Conservation (phyloP, 2,797 vertebrate species). For the Acomys russatus region DNA sequence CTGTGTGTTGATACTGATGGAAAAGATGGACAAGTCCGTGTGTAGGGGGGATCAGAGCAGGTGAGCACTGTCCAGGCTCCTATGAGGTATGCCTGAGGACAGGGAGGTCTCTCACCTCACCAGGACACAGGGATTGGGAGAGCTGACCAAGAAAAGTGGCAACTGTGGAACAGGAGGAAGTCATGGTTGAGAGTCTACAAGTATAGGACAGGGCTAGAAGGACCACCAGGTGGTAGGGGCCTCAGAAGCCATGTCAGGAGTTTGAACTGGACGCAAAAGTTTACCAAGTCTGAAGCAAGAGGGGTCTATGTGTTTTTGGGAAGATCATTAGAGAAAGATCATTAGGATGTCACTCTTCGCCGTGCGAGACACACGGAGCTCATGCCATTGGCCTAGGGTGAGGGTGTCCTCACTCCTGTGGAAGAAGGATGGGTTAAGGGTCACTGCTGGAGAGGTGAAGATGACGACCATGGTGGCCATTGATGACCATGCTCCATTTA, state of each 20-base stretch:
- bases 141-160: background rate
- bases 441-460: background rate
- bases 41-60: background rate
- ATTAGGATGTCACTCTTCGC: slow-evolving; percentile 95
- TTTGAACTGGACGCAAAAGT: background rate
- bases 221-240: too few relatives aligned
- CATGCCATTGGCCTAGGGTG: slow-evolving; percentile 94
- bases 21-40: background rate
- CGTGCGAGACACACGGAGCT: slow-evolving; percentile 95
- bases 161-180: background rate
- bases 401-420: slow-evolving; percentile 94
- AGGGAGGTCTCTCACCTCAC: background rate
- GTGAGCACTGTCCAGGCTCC: background rate
- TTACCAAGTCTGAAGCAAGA: background rate
- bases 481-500: background rate
- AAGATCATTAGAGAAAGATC: too few relatives aligned
- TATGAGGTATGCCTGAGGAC: background rate
- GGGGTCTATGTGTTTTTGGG: background rate
- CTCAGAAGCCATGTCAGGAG: background rate
- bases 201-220: background rate
- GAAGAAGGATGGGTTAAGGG: background rate
- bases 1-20: background rate
- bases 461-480: background rate
- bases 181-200: background rate
- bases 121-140: background rate